phyloP scores from a whole-genome alignment of 1,140 invertebrate species.

The Solen grandis region DNA sequence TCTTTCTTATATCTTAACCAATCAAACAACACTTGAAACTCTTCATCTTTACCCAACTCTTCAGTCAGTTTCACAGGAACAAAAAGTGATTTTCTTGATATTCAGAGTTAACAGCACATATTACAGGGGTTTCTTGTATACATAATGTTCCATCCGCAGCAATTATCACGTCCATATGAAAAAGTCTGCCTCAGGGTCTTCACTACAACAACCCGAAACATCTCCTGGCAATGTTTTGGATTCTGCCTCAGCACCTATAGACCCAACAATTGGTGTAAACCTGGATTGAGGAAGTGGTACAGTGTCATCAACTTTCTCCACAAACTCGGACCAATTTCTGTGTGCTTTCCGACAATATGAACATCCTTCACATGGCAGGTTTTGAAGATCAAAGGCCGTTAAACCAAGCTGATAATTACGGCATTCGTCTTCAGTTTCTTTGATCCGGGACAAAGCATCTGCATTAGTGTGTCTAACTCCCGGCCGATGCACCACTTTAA shows the following conservation, averaged over 20 bases:
- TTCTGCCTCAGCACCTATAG: neutral
- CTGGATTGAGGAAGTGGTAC: neutral
- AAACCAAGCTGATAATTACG: neutral
- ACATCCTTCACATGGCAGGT: slow-evolving; percentile 23
- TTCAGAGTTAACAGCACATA: neutral
- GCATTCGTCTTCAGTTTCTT: no score
- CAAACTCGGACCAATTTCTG: slow-evolving; percentile 7
- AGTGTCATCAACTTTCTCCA: neutral
- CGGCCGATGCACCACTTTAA: slow-evolving; percentile 6
- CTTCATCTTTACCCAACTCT: neutral
- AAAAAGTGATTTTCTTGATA: neutral
- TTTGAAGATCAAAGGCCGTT: no score
- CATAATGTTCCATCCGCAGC: neutral
- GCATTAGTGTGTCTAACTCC: slow-evolving; percentile 6
- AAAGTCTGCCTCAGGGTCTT: neutral
- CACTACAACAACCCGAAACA: neutral
- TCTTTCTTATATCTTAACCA: neutral
- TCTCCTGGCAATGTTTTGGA: neutral
- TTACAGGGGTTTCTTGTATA: neutral
- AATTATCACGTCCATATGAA: no score
- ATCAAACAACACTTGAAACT: neutral
- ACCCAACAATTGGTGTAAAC: neutral
- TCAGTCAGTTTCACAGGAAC: neutral
- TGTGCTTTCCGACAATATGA: slow-evolving; percentile 19
- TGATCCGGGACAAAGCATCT: slow-evolving; percentile 19